phyloP scores from a whole-genome alignment of 2,797 vertebrate species.

The Tragopan temminckii region DNA sequence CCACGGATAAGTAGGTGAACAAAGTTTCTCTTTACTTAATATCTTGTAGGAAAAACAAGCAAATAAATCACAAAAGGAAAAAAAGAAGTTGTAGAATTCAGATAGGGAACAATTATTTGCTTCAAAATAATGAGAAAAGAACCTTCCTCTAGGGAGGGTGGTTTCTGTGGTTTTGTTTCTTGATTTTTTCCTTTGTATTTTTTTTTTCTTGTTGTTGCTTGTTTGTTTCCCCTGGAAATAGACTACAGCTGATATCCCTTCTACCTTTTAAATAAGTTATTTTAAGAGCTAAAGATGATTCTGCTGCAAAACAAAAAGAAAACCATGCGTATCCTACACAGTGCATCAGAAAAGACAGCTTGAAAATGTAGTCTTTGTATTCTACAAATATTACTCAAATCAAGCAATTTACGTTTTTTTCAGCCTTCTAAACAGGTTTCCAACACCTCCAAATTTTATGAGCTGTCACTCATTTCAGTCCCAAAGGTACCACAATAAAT shows the following conservation, averaged over 20 bases:
- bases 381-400: conserved; percentile 12
- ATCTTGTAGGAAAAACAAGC: neutral
- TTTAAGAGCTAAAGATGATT: neutral
- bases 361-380: neutral
- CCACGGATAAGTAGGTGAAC: neutral
- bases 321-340: neutral
- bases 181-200: neutral
- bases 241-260: neutral
- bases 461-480: conserved; percentile 19
- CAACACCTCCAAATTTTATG: neutral
- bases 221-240: neutral
- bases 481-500: conserved; percentile 8
- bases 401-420: conserved; percentile 20
- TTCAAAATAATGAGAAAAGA: neutral
- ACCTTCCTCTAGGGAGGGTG: neutral
- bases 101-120: neutral
- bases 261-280: neutral
- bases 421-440: neutral
- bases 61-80: neutral
- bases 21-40: neutral
- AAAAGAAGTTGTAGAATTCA: neutral
- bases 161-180: neutral
- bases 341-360: neutral
- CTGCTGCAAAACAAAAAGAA: neutral
- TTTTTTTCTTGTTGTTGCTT: no score